phyloP scores from a whole-genome alignment of 1,140 invertebrate species.

The Lethocerus indicus region DNA sequence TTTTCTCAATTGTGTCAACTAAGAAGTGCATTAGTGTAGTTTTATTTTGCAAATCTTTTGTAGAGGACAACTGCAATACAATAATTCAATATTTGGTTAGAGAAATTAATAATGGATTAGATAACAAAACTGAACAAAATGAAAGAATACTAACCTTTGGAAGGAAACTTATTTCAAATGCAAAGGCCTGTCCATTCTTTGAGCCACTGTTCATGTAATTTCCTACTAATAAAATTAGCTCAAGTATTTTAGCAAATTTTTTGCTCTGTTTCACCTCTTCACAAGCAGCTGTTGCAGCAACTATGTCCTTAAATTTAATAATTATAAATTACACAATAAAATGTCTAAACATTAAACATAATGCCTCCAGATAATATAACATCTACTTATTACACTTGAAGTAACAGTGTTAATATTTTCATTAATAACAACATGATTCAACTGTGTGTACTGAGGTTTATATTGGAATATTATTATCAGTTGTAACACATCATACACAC shows the following conservation, averaged over 20 bases:
- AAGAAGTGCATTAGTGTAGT: slow-evolving; percentile 86
- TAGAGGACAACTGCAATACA: slow-evolving; percentile 61
- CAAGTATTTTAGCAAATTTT: slow-evolving; percentile 79
- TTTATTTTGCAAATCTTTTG: slow-evolving; percentile 87
- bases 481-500: not conserved
- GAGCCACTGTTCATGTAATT: slow-evolving; percentile 94
- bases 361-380: too few species aligned
- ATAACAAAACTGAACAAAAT: slow-evolving; percentile 5
- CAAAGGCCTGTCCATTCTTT: slow-evolving; percentile 81
- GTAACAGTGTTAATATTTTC: too few species aligned
- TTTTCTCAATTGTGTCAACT: slow-evolving; percentile 70
- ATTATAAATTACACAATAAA: too few species aligned
- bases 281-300: slow-evolving; percentile 85
- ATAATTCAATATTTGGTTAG: slow-evolving; percentile 15
- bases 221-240: slow-evolving; percentile 76
- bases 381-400: too few species aligned
- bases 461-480: slow-evolving; percentile 6
- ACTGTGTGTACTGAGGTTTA: too few species aligned
- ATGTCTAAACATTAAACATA: too few species aligned
- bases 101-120: slow-evolving; percentile 6
- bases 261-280: slow-evolving; percentile 82
- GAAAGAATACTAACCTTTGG: slow-evolving; percentile 55
- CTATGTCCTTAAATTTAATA: slow-evolving; percentile 53
- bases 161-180: slow-evolving; percentile 92
- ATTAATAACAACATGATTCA: too few species aligned